Percentiles rank a stretch among this genome's conserved stretches.
These are phyloP conservation scores for Sisyra nigra DNA, from an alignment of 2,888 invertebrate species.

Conservation along the genomic window DNA sequence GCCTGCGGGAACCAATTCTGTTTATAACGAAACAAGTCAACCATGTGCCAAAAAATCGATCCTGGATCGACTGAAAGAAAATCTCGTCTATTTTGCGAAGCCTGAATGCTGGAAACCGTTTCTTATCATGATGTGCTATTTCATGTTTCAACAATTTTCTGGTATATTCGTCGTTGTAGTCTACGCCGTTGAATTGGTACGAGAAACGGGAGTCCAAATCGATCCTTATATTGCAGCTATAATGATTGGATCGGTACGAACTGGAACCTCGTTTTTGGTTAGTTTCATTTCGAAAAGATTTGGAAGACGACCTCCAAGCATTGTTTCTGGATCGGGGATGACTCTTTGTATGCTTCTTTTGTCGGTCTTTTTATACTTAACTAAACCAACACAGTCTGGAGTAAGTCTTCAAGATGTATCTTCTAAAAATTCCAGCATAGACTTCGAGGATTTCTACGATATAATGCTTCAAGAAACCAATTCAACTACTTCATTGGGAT, in stretches of 20 bases:
- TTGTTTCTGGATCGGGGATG: slow-evolving; percentile 39
- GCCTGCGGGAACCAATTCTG: background rate
- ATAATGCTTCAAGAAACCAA: background rate
- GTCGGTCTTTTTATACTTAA: slow-evolving; percentile 26
- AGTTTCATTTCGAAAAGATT: slow-evolving; percentile 32
- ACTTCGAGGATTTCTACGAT: background rate
- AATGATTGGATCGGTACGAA: slow-evolving; percentile 31
- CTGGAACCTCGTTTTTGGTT: slow-evolving; percentile 27
- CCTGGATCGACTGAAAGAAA: slow-evolving; percentile 12
- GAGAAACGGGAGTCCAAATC: slow-evolving; percentile 28
- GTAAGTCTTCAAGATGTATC: background rate
- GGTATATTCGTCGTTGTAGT: slow-evolving; percentile 38
- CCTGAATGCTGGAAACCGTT: slow-evolving; percentile 31
- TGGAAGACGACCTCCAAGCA: slow-evolving; percentile 39
- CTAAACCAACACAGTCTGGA: slow-evolving; percentile 11
- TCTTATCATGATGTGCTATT: slow-evolving; percentile 28
- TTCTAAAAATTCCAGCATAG: background rate
- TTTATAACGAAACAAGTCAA: slow-evolving; percentile 4
- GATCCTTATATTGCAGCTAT: slow-evolving; percentile 33
- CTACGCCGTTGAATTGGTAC: slow-evolving; percentile 35
- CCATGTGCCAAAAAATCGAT: slow-evolving; percentile 15
- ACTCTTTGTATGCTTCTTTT: slow-evolving; percentile 32
- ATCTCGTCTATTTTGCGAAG: slow-evolving; percentile 20
- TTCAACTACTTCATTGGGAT: background rate
- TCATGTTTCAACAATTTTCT: slow-evolving; percentile 40